A percentile compares a stretch with the other conserved stretches of the same genome.
These are phyloP conservation scores for Bimastos eiseni DNA, from an alignment of 2,888 invertebrate species.

Conservation along the genomic window DNA sequence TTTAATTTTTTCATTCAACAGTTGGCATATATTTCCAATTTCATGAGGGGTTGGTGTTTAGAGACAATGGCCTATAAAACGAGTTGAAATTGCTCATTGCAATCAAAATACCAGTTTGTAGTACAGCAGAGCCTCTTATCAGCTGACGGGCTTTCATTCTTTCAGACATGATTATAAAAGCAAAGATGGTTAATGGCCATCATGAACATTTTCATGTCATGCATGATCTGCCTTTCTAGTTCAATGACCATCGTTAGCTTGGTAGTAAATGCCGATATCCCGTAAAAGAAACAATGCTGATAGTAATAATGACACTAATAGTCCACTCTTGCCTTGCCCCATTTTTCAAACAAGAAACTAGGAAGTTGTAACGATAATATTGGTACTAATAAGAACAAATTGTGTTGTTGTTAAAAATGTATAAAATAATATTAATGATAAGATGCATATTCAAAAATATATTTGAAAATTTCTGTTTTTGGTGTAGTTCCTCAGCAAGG, in stretches of 20 bases:
- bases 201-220: neutral
- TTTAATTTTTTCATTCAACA: neutral
- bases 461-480: neutral
- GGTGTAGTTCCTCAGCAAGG: constrained; percentile 88
- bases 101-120: neutral
- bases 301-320: too few relatives aligned
- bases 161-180: neutral
- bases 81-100: neutral
- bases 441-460: neutral
- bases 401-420: too few relatives aligned
- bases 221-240: neutral
- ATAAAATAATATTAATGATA: too few relatives aligned
- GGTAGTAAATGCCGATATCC: neutral
- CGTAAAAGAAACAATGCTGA: too few relatives aligned
- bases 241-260: neutral
- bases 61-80: neutral
- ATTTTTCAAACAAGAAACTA: neutral
- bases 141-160: neutral
- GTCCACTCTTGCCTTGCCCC: neutral
- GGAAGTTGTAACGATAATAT: neutral
- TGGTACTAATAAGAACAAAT: neutral
- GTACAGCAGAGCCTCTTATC: neutral
- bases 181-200: neutral
- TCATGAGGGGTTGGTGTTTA: neutral
- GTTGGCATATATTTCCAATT: too few relatives aligned